Evolutionary conservation across 2,888 invertebrate genomes (phyloP), one percentile per base, ranked within the genome.

Genomic region (Smittia aterrima): DNA sequence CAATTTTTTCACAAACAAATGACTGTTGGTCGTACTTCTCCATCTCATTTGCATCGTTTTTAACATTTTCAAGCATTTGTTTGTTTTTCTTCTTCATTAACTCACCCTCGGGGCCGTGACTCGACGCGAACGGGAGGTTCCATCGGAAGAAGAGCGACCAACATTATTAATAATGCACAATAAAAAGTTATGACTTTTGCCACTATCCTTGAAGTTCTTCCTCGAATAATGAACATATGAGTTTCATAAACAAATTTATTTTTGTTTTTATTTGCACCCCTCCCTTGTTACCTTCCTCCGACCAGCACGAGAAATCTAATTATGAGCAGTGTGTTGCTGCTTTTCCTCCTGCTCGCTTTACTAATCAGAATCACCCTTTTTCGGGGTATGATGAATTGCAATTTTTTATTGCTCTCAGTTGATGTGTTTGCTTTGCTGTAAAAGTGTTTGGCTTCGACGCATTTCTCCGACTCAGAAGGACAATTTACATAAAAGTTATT

Each of bases 111-210:
- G 2, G 27, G 24, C 22, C n/a, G 41, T 67, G 67, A 67, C 41
- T 41, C 67, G 41, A 41, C 41, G 32, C 32, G 32, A n/a, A n/a
- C n/a, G n/a, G 4, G 32, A 67, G 38, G 32, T 66, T 66, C 22
- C 1, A 9, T 6, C 9, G 7, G 4, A 47, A 47, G 9, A 20
- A 18, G 16, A 58, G 22, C 4, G 16, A 18, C 20, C 58, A 58
- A 58, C 67, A 67, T 53, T 41, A 70, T 54, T 70, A 70, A 70
- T 70, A 70, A 27, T 32, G 32, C 41, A 54, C 70, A 70, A 70
- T 70, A 70, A 54, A 70, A 53, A 54, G 11, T 70, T 38, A 54
- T 70, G 70, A 70, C 70, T 70, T 53, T 70, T 70, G 18, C 53
- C 54, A 70, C 70, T 70, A 27, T 54, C 68, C 18, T 24, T 25